Evolutionary conservation across 37 sponge, comb jelly and placozoan genomes (phyloP).

Genomic region (Crambe crambe): DNA sequence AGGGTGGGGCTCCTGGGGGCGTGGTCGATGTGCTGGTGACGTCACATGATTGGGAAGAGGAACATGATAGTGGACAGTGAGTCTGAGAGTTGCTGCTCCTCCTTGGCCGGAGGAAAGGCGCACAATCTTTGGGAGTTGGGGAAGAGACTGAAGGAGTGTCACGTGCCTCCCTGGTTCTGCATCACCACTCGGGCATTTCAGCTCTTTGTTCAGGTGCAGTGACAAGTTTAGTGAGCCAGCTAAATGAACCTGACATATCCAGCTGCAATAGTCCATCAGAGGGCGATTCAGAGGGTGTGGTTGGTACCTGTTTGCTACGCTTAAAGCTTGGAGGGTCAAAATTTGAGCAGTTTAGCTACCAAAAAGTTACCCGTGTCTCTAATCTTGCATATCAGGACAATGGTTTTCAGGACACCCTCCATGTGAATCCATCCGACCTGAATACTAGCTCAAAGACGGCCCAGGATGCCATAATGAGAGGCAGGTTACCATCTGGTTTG

Average conservation of each 20-base stretch:
- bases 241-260: no score
- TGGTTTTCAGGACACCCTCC: slow-evolving; percentile 16
- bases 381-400: no score
- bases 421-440: slow-evolving; percentile 32
- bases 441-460: slow-evolving; percentile 22
- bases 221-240: no score
- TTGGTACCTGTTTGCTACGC: no score
- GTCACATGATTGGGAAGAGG: neutral
- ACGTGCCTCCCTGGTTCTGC: slow-evolving; percentile 80
- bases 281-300: no score
- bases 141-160: slow-evolving; percentile 9
- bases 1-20: no score
- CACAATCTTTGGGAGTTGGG: slow-evolving; percentile 74
- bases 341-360: no score
- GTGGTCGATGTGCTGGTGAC: no score
- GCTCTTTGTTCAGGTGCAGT: slow-evolving; percentile 60
- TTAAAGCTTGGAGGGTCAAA: no score
- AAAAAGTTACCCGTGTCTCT: no score
- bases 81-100: slow-evolving; percentile 28
- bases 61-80: slow-evolving; percentile 16
- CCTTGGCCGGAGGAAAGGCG: slow-evolving; percentile 76
- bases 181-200: slow-evolving; percentile 68
- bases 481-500: slow-evolving; percentile 34
- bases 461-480: slow-evolving; percentile 25
- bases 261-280: no score